phyloP scores from a whole-genome alignment of 2,888 invertebrate genomes.

The Spodoptera littoralis region DNA sequence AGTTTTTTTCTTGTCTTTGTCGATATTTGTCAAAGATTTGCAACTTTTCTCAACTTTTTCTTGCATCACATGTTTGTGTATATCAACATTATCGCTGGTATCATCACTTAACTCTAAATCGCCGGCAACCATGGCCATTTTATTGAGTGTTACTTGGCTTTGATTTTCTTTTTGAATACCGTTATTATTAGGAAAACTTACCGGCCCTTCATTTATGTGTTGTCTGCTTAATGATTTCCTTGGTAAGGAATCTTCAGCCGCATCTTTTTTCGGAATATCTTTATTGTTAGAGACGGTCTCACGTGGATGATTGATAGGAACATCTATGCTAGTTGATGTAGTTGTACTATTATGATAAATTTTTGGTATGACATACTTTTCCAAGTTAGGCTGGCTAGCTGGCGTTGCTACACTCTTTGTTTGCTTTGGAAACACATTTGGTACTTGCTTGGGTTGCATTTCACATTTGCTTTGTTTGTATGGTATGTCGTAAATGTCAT shows the following conservation, averaged over 20 bases:
- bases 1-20: not conserved
- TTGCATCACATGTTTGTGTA: constrained; percentile 9
- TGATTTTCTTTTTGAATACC: constrained; percentile 8
- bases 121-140: constrained; percentile 70
- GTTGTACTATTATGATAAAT: constrained; percentile 34
- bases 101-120: constrained; percentile 84
- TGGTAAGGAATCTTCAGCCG: not conserved
- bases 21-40: not conserved
- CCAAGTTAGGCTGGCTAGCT: constrained; percentile 1
- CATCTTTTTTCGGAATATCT: constrained; percentile 7
- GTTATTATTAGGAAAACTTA: constrained; percentile 1
- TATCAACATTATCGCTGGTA: constrained; percentile 68
- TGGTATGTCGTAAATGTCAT: constrained; percentile 13
- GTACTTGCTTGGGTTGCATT: constrained; percentile 14
- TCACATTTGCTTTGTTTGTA: constrained; percentile 6
- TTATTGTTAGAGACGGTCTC: constrained; percentile 4
- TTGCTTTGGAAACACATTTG: constrained; percentile 24
- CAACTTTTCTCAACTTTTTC: constrained; percentile 19
- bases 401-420: constrained; percentile 14
- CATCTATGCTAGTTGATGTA: constrained; percentile 18
- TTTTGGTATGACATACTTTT: constrained; percentile 62
- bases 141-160: constrained; percentile 27
- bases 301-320: constrained; percentile 25
- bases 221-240: constrained; percentile 3
- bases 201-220: constrained; percentile 1